phyloP scores from a whole-genome alignment of 1,140 invertebrate genomes.

The Bradynema listronoti region DNA sequence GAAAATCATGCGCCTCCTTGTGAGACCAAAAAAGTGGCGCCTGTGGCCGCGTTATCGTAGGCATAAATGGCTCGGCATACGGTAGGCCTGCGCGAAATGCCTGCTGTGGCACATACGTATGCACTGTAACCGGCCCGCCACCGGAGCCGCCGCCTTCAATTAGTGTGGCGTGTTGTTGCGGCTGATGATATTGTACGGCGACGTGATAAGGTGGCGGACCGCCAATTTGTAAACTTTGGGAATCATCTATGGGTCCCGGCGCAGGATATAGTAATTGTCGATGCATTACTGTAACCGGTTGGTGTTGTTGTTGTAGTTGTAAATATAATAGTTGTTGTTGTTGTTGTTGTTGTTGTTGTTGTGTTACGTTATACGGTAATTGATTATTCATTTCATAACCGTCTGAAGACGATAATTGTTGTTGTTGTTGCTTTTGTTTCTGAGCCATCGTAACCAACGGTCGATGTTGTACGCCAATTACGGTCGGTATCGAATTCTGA shows the following conservation, averaged over 20 bases:
- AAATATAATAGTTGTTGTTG: neutral
- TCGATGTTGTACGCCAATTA: too few relatives aligned
- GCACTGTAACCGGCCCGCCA: neutral
- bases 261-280: too few relatives aligned
- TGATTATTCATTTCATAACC: neutral
- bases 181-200: neutral
- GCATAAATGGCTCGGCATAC: neutral
- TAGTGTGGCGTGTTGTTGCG: neutral
- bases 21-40: constrained; percentile 18
- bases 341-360: neutral
- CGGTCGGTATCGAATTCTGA: too few relatives aligned
- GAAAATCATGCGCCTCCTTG: constrained; percentile 11
- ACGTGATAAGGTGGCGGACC: constrained; percentile 5
- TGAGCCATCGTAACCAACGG: too few relatives aligned
- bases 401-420: constrained; percentile 3
- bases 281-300: neutral
- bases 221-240: too few relatives aligned
- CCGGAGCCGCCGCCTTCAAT: neutral
- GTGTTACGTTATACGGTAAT: neutral
- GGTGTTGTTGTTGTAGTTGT: neutral
- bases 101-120: constrained; percentile 3
- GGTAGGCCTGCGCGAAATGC: neutral
- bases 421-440: neutral
- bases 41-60: neutral
- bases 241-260: too few relatives aligned